Base-by-base conservation (phyloP, 1,140 invertebrate genomes). In the Drosophila sproati region DNA sequence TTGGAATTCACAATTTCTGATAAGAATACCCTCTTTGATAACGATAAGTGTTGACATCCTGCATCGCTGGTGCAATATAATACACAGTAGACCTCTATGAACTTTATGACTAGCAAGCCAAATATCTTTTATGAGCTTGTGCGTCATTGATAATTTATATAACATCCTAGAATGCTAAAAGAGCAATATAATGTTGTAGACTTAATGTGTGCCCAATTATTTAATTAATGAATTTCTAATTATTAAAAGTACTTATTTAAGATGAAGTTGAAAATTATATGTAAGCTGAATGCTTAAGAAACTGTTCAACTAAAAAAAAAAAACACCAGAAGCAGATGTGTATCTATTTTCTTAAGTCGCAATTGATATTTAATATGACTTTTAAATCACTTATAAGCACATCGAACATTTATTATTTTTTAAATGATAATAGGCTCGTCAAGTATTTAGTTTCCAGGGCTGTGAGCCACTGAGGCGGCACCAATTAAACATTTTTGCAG, bases 391-490 rank as follows among this genome's bases (percentile, higher is more conserved):
- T 20, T 20, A 1, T 20, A 20, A 20, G 20, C 20, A 20, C 20
- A 20, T 20, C 20, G 20, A 43, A n/a, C 10, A 43, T 3, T 8
- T 39, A 8, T 39, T 39, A 39, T 39, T 39, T 10, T 8, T 8
- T 2, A 34, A 43, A n/a, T 43, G n/a, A 5, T 8, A 6, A 37
- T 37, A 6, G 2, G 6, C 5, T 7, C 5, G 7, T 37, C 39
- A 4, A 43, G 39, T 43, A n/a, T 43, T 43, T 43, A 34, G n/a
- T 67, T 31, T 32, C 3, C 29, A 31, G n/a, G 28, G 43, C 54
- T 47, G 31, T 32, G 37, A 10, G 43, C 4, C 54, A 70, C 8
- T 82, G 70, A 75, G 60, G 80, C 80, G 77, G 51, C 43, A 29
- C 61, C 52, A 82, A 82, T 82, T 82, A 71, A 32, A 41, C 20